These are phyloP conservation scores for Mus minutoides DNA, from an alignment of 2,797 vertebrate species.

Conservation along the genomic window DNA sequence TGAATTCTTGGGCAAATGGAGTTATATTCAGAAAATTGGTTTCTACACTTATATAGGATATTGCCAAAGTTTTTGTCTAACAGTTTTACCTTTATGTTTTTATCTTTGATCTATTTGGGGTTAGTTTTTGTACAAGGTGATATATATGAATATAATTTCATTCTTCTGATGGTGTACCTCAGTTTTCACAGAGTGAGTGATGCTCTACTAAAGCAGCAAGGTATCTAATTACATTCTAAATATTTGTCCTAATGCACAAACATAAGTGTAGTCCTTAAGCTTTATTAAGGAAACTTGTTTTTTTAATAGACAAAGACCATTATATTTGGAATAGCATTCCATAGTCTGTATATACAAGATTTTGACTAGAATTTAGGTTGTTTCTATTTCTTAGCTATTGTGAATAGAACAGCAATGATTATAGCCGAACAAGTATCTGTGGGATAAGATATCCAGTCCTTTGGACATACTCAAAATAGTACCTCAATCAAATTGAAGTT, in stretches of 20 bases:
- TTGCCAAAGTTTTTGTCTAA: neutral
- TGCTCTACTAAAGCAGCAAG: too few species aligned
- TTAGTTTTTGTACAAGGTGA: neutral
- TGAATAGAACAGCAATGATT: neutral
- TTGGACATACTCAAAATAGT: neutral
- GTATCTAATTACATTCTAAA: neutral
- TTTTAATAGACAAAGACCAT: neutral
- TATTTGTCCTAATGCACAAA: neutral
- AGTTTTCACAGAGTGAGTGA: neutral
- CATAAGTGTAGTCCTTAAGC: neutral
- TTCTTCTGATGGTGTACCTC: neutral
- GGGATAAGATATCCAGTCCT: neutral
- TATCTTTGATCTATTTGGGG: neutral
- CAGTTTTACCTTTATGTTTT: neutral
- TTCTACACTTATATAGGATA: neutral
- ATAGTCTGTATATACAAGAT: neutral
- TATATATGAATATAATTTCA: neutral
- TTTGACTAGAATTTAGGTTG: neutral
- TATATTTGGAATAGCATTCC: neutral
- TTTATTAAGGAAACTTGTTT: neutral
- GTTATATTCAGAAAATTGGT: neutral
- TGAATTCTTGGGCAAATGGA: neutral
- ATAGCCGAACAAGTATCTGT: neutral
- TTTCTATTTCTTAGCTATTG: neutral
- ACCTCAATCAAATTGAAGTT: neutral